phyloP scores from a whole-genome alignment of 2,888 invertebrate genomes.

The Macaria liturata region DNA sequence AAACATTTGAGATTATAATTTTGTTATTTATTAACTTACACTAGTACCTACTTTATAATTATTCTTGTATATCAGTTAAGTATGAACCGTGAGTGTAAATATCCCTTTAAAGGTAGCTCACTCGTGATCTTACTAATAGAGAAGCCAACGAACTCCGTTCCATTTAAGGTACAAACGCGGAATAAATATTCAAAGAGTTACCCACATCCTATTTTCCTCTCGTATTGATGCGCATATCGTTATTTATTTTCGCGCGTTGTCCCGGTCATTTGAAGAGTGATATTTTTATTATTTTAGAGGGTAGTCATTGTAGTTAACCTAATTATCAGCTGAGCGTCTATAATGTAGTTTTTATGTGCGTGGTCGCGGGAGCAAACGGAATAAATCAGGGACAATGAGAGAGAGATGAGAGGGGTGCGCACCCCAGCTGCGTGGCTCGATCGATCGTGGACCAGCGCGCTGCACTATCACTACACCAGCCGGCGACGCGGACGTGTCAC shows the following conservation, averaged over 20 bases:
- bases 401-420: conserved; percentile 80
- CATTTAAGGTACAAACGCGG: conserved; percentile 42
- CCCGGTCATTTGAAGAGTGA: conserved; percentile 11
- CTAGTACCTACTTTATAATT: background rate
- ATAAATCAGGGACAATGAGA: conserved; percentile 76
- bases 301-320: conserved; percentile 26
- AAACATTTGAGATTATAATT: background rate
- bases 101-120: conserved; percentile 30
- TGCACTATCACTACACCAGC: conserved; percentile 64
- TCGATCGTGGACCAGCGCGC: conserved; percentile 76
- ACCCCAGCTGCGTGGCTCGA: conserved; percentile 79
- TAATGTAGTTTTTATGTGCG: conserved; percentile 42
- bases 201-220: conserved; percentile 27
- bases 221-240: conserved; percentile 16
- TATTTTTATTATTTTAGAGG: conserved; percentile 11
- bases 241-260: conserved; percentile 19
- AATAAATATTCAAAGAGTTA: conserved; percentile 21
- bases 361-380: conserved; percentile 46
- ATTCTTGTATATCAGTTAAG: background rate
- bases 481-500: conserved; percentile 44
- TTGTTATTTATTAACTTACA: background rate
- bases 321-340: conserved; percentile 48
- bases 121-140: conserved; percentile 36
- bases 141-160: conserved; percentile 46
- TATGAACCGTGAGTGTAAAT: conserved; percentile 20